phyloP scores from a whole-genome alignment of 2,888 invertebrate species.

The Coelogynopora nodosa region DNA sequence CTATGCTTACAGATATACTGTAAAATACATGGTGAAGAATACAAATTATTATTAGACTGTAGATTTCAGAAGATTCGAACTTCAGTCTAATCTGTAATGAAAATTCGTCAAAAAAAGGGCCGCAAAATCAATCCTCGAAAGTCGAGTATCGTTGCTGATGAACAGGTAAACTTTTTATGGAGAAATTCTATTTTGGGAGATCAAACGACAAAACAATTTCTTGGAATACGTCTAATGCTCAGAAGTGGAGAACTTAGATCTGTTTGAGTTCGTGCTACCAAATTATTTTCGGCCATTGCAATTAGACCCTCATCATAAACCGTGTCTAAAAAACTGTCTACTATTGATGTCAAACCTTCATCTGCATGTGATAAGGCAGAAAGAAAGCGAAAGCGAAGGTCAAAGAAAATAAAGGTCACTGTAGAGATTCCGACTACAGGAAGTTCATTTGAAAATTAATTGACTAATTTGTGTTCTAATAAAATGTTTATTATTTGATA shows the following conservation, averaged over 20 bases:
- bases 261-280: background rate
- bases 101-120: slow-evolving; percentile 13
- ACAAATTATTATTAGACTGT: background rate
- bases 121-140: background rate
- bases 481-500: slow-evolving; percentile 13
- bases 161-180: slow-evolving; percentile 31
- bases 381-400: background rate
- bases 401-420: background rate
- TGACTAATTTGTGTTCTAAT: background rate
- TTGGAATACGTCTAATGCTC: slow-evolving; percentile 5
- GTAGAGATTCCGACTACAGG: slow-evolving; percentile 12
- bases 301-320: slow-evolving; percentile 18
- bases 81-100: slow-evolving; percentile 16
- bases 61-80: background rate
- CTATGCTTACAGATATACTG: no score
- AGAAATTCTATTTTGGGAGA: slow-evolving; percentile 23
- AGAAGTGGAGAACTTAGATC: slow-evolving; percentile 3
- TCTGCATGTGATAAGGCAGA: slow-evolving; percentile 22
- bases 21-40: background rate
- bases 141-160: background rate
- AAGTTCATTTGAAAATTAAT: slow-evolving; percentile 18
- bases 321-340: slow-evolving; percentile 6
- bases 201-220: slow-evolving; percentile 27
- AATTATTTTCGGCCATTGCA: background rate
- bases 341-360: slow-evolving; percentile 20